Evolutionary conservation across 2,888 invertebrate species (phyloP).

Genomic region (Diloba caeruleocephala): DNA sequence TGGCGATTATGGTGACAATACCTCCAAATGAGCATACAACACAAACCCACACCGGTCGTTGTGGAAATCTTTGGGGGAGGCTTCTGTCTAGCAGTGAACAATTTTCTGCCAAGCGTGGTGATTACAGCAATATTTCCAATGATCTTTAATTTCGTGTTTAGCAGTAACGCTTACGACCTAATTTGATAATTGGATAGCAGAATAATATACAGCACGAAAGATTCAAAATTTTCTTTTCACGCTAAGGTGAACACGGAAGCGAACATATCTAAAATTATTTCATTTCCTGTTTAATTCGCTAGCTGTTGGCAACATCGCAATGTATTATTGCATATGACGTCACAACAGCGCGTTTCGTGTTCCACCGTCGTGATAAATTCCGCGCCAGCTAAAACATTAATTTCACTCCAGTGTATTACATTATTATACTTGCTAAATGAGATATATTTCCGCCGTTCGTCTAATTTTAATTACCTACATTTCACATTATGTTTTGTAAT

Average conservation of each 20-base stretch:
- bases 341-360: constrained; percentile 39
- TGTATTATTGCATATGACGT: constrained; percentile 55
- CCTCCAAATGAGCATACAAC: too few species aligned
- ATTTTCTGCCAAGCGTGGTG: too few species aligned
- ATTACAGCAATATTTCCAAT: too few species aligned
- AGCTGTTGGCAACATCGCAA: constrained; percentile 41
- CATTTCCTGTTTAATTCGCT: constrained; percentile 53
- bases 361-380: constrained; percentile 46
- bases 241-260: constrained; percentile 7
- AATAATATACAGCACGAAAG: not conserved
- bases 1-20: too few species aligned
- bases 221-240: not conserved
- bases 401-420: constrained; percentile 53
- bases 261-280: constrained; percentile 36
- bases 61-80: too few species aligned
- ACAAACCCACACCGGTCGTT: too few species aligned
- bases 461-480: constrained; percentile 43
- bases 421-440: constrained; percentile 45
- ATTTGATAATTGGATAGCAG: too few species aligned
- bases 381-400: constrained; percentile 56
- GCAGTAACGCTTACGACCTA: too few species aligned
- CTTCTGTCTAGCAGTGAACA: too few species aligned
- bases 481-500: constrained; percentile 10
- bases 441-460: constrained; percentile 42
- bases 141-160: too few species aligned